Conservation (phyloP, 2,888 invertebrate species). For the Sinohyriopsis cumingii region DNA sequence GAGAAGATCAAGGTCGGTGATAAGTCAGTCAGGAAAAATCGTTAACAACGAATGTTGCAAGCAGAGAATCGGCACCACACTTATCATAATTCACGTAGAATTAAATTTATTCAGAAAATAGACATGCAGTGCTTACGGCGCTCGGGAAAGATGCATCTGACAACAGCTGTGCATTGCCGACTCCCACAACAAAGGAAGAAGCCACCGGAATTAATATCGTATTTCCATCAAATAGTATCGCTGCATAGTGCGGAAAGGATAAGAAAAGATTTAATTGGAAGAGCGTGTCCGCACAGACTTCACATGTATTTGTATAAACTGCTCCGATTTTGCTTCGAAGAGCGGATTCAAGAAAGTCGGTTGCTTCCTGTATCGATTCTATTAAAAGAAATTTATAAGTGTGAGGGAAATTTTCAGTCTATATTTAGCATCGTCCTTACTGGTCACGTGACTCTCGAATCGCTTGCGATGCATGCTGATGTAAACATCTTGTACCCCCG, state of each 20-base stretch:
- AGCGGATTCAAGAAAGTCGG: slow-evolving; percentile 31
- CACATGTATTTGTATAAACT: slow-evolving; percentile 28
- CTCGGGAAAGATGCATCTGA: too few relatives aligned
- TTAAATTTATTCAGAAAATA: too few relatives aligned
- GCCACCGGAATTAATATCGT: slow-evolving; percentile 26
- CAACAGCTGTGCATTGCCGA: too few relatives aligned
- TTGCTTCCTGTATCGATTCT: slow-evolving; percentile 37
- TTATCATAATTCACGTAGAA: too few relatives aligned
- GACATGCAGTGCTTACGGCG: too few relatives aligned
- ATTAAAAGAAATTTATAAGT: slow-evolving; percentile 40
- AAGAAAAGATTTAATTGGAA: slow-evolving; percentile 1
- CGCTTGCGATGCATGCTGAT: slow-evolving; percentile 20
- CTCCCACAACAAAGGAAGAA: too few relatives aligned
- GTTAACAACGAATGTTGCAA: too few relatives aligned
- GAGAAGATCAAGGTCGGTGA: too few relatives aligned
- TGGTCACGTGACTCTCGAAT: slow-evolving; percentile 22
- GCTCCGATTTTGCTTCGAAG: slow-evolving; percentile 38
- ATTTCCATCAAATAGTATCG: slow-evolving; percentile 29
- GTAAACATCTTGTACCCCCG: slow-evolving; percentile 37
- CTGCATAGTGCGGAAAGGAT: slow-evolving; percentile 21
- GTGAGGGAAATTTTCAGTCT: slow-evolving; percentile 39
- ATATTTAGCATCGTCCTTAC: slow-evolving; percentile 43
- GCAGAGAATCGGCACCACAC: too few relatives aligned
- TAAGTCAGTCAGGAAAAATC: too few relatives aligned
- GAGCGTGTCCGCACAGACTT: slow-evolving; percentile 12